A percentile compares a stretch with the other conserved stretches of the same genome.
These are phyloP conservation scores for Nasonovia ribisnigri DNA, from an alignment of 2,888 invertebrate genomes.

Conservation along the genomic window DNA sequence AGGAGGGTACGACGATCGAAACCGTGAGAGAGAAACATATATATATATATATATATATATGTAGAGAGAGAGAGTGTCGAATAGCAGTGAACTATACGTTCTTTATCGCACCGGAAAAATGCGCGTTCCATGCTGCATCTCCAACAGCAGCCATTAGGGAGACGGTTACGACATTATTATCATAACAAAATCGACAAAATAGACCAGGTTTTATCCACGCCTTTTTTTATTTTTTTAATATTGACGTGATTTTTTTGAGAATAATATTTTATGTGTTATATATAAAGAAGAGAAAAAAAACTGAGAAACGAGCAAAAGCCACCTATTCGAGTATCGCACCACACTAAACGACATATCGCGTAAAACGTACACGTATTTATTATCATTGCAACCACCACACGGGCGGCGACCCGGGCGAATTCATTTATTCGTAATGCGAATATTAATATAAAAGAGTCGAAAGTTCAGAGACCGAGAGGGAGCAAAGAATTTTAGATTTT, in stretches of 20 bases:
- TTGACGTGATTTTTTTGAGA: slow-evolving; percentile 36
- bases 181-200: slow-evolving; percentile 63
- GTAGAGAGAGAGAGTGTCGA: background rate
- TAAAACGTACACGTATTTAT: slow-evolving; percentile 58
- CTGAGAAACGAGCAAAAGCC: background rate
- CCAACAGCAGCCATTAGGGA: slow-evolving; percentile 53
- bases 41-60: background rate
- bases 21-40: background rate
- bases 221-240: slow-evolving; percentile 10
- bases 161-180: slow-evolving; percentile 63
- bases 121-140: slow-evolving; percentile 1
- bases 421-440: slow-evolving; percentile 54
- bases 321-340: slow-evolving; percentile 5
- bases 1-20: background rate
- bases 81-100: slow-evolving; percentile 35
- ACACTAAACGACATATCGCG: slow-evolving; percentile 46
- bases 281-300: background rate
- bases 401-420: background rate
- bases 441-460: slow-evolving; percentile 46
- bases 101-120: slow-evolving; percentile 61
- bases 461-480: background rate
- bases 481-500: slow-evolving; percentile 44
- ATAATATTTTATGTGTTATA: slow-evolving; percentile 33
- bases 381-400: slow-evolving; percentile 2
- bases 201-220: slow-evolving; percentile 27